phyloP scores from a whole-genome alignment of 2,797 vertebrate species.

The Euphonia xanthogaster region DNA sequence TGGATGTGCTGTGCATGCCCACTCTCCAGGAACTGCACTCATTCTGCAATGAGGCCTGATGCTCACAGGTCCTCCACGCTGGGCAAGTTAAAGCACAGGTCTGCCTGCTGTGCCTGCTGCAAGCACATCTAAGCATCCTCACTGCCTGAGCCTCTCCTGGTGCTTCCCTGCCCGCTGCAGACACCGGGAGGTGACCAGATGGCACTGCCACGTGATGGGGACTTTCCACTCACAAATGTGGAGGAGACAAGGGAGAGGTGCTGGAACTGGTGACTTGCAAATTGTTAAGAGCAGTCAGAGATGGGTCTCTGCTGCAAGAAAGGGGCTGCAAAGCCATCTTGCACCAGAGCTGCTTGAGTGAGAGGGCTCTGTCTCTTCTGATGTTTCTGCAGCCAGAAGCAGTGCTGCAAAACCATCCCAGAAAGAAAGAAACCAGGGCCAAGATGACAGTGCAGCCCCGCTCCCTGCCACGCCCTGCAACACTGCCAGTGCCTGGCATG shows the following conservation, averaged over 20 bases:
- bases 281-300: not conserved
- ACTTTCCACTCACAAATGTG: not conserved
- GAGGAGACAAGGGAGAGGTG: not conserved
- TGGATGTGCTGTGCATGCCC: not conserved
- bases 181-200: not conserved
- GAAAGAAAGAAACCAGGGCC: not conserved
- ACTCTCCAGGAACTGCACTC: not conserved
- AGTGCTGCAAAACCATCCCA: not conserved
- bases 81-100: not conserved
- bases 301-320: not conserved
- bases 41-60: fast-evolving
- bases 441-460: conserved; percentile 18
- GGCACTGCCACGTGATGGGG: not conserved
- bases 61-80: not conserved
- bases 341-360: not conserved
- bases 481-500: not conserved
- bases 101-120: not conserved
- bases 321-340: not conserved
- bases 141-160: not conserved
- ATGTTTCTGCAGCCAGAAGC: not conserved
- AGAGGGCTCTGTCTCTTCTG: not conserved
- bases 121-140: not conserved
- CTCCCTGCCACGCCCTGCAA: not conserved
- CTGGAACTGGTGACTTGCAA: not conserved
- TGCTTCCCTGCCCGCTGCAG: not conserved